Conservation (phyloP, 1,140 invertebrate genomes). For the Cryptotermes secundus region DNA sequence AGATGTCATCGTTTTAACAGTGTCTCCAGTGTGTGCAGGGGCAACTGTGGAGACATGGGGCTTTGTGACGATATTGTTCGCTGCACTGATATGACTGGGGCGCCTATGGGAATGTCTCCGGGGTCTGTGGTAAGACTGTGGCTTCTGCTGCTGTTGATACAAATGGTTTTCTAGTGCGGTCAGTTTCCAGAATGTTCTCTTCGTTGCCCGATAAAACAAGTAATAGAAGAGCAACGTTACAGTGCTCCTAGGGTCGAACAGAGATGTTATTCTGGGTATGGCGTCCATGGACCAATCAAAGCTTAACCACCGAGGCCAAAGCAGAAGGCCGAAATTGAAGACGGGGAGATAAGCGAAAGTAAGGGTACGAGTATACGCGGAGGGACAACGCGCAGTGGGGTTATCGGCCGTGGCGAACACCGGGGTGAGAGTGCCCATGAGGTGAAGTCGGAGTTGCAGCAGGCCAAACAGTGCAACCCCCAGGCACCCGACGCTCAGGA, state of each 20-base stretch:
- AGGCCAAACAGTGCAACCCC: slow-evolving; percentile 54
- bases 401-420: slow-evolving; percentile 88
- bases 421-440: slow-evolving; percentile 64
- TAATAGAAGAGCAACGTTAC: slow-evolving; percentile 71
- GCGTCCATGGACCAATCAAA: slow-evolving; percentile 97
- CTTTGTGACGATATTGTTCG: background rate
- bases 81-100: background rate
- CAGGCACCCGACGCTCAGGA: slow-evolving; percentile 19
- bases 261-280: slow-evolving; percentile 72
- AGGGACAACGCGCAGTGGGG: slow-evolving; percentile 77
- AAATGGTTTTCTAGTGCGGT: background rate
- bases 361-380: slow-evolving; percentile 67
- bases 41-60: background rate
- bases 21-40: background rate
- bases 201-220: slow-evolving; percentile 37
- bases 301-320: slow-evolving; percentile 79
- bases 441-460: slow-evolving; percentile 61
- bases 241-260: slow-evolving; percentile 75
- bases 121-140: background rate
- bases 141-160: background rate
- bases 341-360: slow-evolving; percentile 88
- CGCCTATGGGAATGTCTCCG: slow-evolving; percentile 43
- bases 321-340: slow-evolving; percentile 79
- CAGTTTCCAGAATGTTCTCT: background rate
- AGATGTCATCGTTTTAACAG: background rate